A percentile compares a stretch with the other conserved stretches of the same genome.
Evolutionary conservation across 2,113 vertebrate species (phyloP).

Genomic region (Phrynosoma platyrhinos): DNA sequence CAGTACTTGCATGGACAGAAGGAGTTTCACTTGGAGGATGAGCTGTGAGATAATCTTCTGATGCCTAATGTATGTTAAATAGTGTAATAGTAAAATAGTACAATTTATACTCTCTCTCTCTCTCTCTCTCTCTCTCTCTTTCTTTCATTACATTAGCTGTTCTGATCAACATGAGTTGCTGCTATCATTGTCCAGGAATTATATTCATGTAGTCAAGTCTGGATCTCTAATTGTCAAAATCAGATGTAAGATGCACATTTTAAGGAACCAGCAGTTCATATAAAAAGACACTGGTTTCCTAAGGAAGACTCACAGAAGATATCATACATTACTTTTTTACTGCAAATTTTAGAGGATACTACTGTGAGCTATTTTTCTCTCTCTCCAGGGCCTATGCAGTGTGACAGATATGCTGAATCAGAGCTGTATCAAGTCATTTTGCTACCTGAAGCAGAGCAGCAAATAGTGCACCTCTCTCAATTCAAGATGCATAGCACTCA

Average conservation of each 20-base stretch:
- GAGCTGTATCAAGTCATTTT: background rate
- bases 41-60: background rate
- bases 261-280: background rate
- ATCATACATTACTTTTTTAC: slow-evolving; percentile 27
- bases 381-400: background rate
- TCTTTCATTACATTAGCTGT: background rate
- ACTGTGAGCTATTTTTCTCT: slow-evolving; percentile 45
- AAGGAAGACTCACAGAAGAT: background rate
- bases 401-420: slow-evolving; percentile 53
- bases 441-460: too few species aligned
- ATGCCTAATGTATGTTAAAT: background rate
- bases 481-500: too few species aligned
- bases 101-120: background rate
- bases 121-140: too few species aligned
- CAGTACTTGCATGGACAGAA: background rate
- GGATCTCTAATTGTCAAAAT: background rate
- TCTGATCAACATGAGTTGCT: slow-evolving; percentile 33
- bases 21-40: background rate
- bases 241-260: background rate
- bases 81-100: background rate
- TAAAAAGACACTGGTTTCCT: background rate
- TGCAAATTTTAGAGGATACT: slow-evolving; percentile 42
- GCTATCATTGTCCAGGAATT: slow-evolving; percentile 9
- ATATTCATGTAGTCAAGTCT: too few species aligned
- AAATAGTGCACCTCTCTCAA: too few species aligned